These are phyloP conservation scores for Promerops cafer DNA, from an alignment of 2,113 vertebrate genomes.

Conservation along the genomic window DNA sequence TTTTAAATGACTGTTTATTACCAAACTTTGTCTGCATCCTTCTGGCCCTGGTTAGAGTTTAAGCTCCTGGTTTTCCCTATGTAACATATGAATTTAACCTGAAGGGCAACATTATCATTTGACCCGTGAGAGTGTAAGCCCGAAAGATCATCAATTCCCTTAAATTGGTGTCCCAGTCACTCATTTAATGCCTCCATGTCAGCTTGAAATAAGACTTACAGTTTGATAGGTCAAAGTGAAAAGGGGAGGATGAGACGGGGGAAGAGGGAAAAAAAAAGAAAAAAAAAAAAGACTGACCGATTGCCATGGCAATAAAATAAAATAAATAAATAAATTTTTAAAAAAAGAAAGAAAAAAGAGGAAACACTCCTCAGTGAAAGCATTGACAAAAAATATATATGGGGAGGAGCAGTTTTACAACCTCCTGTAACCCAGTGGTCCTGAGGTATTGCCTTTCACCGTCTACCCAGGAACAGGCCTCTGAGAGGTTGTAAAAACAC, in stretches of 20 bases:
- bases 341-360: background rate
- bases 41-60: background rate
- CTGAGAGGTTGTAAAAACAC: background rate
- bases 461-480: background rate
- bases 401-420: background rate
- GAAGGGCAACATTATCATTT: conserved; percentile 40
- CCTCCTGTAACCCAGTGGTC: background rate
- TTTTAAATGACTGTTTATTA: background rate
- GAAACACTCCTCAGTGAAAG: conserved; percentile 5
- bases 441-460: background rate
- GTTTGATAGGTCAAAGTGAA: conserved; percentile 14
- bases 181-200: conserved; percentile 1
- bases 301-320: background rate
- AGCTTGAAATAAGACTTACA: conserved; percentile 25
- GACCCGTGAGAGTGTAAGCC: conserved; percentile 13
- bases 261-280: background rate
- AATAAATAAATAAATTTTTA: background rate
- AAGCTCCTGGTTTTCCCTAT: background rate
- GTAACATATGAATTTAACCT: background rate
- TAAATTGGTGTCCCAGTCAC: background rate
- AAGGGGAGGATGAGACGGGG: background rate
- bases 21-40: background rate
- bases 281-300: background rate
- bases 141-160: conserved; percentile 34
- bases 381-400: background rate